Evolutionary conservation across 2,113 vertebrate species (phyloP).

Genomic region (Callochromis pleurospilus): DNA sequence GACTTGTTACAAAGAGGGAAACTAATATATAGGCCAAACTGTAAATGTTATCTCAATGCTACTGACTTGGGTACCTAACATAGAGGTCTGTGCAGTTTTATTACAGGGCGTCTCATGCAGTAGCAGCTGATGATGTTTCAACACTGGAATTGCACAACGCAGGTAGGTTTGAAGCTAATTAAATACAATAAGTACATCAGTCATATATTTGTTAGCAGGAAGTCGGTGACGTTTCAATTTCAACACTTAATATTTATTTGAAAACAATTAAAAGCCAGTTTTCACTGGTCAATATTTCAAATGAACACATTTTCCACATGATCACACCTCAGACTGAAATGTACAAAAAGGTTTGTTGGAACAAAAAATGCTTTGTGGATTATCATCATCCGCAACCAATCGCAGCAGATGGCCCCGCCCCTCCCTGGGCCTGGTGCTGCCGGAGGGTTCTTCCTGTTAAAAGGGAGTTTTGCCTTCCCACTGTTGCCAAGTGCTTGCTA

Average conservation of each 20-base stretch:
- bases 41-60: neutral
- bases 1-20: neutral
- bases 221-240: neutral
- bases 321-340: neutral
- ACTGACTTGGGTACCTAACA: too few relatives aligned
- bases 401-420: neutral
- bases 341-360: neutral
- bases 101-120: neutral
- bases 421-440: neutral
- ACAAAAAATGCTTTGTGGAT: neutral
- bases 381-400: neutral
- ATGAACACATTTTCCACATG: neutral
- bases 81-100: neutral
- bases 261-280: neutral
- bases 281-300: neutral
- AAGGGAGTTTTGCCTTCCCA: neutral
- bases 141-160: neutral
- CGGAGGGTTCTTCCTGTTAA: rapidly evolving
- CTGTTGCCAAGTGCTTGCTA: rapidly evolving
- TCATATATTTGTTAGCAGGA: neutral
- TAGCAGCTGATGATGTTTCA: neutral
- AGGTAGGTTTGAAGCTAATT: neutral
- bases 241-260: neutral
- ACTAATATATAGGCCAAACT: neutral
- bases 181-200: neutral